Evolutionary conservation across 2,888 invertebrate species (phyloP).

Genomic region (Cheilosia vernalis): DNA sequence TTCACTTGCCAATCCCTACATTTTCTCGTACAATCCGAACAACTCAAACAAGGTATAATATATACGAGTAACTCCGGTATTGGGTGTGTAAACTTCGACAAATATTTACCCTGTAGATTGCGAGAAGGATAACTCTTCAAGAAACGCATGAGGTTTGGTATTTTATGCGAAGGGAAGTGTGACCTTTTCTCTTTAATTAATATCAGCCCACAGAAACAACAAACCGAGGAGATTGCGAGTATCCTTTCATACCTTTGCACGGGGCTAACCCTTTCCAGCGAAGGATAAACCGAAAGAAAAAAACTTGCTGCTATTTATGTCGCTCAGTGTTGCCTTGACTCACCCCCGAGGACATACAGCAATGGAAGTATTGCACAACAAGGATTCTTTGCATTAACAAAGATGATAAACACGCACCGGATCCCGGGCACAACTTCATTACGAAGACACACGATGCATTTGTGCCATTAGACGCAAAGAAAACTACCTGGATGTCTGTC

Average conservation of each 20-base stretch:
- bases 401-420: slow-evolving; percentile 42
- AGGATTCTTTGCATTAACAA: slow-evolving; percentile 52
- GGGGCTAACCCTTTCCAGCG: not conserved
- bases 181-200: not conserved
- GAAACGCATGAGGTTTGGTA: not conserved
- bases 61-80: not conserved
- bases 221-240: not conserved
- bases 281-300: not conserved
- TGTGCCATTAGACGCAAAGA: slow-evolving; percentile 13
- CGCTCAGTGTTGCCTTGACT: slow-evolving; percentile 22
- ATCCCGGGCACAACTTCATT: slow-evolving; percentile 44
- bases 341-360: slow-evolving; percentile 11
- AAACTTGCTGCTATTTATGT: not conserved
- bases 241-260: not conserved
- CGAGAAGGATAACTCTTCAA: not conserved
- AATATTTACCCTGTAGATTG: not conserved
- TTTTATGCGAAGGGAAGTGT: not conserved
- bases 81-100: not conserved
- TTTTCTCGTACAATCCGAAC: not conserved
- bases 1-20: not conserved
- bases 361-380: slow-evolving; percentile 36
- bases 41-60: not conserved
- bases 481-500: slow-evolving; percentile 2
- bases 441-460: slow-evolving; percentile 29
- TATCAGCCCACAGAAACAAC: not conserved